Percentiles rank a stretch among this genome's conserved stretches.
phyloP scores from a whole-genome alignment of 2,113 vertebrate species.

The Aythya baeri region DNA sequence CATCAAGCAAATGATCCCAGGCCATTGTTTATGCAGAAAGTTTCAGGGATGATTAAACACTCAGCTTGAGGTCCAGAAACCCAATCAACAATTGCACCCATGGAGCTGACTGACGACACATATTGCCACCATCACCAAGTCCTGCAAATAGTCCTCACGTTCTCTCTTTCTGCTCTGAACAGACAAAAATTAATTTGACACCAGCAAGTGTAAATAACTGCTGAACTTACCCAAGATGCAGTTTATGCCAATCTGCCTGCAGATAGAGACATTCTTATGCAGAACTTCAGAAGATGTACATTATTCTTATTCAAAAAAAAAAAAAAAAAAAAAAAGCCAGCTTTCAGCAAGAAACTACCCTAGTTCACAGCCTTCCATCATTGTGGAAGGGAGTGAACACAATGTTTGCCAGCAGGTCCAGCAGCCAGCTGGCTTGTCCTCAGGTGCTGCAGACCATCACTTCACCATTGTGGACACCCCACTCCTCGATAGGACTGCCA shows the following conservation, averaged over 20 bases:
- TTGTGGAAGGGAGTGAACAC: accelerated
- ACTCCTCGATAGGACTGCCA: neutral
- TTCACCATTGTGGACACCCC: neutral
- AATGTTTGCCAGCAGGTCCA: accelerated
- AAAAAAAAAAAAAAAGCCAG: neutral
- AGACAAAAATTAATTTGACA: neutral
- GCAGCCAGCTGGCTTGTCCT: neutral
- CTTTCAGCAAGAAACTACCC: neutral
- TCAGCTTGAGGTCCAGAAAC: neutral
- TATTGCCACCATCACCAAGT: neutral
- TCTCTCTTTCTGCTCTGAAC: neutral
- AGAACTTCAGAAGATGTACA: neutral
- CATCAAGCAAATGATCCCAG: neutral
- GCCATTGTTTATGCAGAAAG: neutral
- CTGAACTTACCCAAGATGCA: neutral
- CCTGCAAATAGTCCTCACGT: neutral
- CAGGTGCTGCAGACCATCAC: neutral
- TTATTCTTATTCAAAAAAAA: neutral
- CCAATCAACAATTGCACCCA: neutral
- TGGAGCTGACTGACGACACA: neutral
- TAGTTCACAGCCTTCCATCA: neutral
- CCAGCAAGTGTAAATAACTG: neutral
- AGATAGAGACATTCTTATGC: neutral
- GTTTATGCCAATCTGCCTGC: neutral
- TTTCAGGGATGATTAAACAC: neutral